phyloP scores from a whole-genome alignment of 37 sponge, comb jelly and placozoan genomes.

The Haliclona indistincta region DNA sequence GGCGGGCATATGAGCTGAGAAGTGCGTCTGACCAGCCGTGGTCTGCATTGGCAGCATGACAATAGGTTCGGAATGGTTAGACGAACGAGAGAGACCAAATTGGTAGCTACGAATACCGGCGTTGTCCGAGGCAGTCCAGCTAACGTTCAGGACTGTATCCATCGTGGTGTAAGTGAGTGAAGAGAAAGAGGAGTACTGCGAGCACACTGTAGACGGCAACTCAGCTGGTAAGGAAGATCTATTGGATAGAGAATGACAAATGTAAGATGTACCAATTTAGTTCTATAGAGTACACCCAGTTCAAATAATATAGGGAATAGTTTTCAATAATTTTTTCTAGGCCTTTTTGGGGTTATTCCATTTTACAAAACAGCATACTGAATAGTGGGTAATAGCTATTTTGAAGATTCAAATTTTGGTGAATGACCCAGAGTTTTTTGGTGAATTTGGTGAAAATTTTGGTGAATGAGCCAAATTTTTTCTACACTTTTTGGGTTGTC shows the following conservation, averaged over 20 bases:
- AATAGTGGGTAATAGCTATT: no score
- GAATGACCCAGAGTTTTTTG: neutral
- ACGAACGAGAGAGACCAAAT: conserved; percentile 36
- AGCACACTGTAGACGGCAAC: conserved; percentile 15
- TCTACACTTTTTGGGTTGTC: no score
- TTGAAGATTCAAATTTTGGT: no score
- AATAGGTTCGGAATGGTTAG: neutral
- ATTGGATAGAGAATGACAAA: neutral
- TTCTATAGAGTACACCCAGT: no score
- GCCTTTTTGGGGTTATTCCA: no score
- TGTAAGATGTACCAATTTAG: no score
- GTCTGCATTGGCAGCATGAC: neutral
- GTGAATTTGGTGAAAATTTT: neutral
- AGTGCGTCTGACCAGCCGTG: conserved; percentile 45
- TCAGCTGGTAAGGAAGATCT: neutral
- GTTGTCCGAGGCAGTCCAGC: conserved; percentile 63
- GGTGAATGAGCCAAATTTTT: no score
- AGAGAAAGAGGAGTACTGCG: conserved; percentile 10
- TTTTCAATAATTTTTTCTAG: no score
- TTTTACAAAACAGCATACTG: no score
- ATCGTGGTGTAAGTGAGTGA: conserved; percentile 14
- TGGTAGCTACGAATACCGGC: conserved; percentile 50
- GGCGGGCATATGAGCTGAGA: conserved; percentile 2
- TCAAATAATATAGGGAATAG: no score
- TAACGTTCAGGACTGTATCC: conserved; percentile 52